These are phyloP conservation scores for Manacus vitellinus DNA, from an alignment of 2,113 vertebrate species.

Conservation along the genomic window DNA sequence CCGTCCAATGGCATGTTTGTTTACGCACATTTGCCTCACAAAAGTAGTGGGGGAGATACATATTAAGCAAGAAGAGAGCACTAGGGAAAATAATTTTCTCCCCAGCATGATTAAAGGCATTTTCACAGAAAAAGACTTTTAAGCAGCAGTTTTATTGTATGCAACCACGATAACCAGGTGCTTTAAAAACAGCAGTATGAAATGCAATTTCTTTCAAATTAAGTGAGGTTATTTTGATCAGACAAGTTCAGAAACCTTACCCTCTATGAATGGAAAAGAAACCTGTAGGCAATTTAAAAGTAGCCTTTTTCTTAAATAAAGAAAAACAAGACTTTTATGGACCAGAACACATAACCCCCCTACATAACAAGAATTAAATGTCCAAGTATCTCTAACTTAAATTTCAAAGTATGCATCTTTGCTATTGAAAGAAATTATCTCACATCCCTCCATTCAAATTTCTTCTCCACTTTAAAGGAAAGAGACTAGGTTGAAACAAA, in stretches of 20 bases:
- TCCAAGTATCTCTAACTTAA: background rate
- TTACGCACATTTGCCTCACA: background rate
- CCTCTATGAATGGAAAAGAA: background rate
- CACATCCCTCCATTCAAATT: background rate
- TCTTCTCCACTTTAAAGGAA: background rate
- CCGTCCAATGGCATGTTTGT: background rate
- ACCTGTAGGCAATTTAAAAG: background rate
- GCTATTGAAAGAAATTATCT: background rate
- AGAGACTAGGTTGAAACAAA: background rate
- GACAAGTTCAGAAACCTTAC: background rate
- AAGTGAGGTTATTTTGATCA: constrained; percentile 19
- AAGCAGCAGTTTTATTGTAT: background rate
- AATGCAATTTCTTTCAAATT: constrained; percentile 28
- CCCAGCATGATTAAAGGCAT: background rate
- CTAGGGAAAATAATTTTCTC: background rate
- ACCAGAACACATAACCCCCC: background rate
- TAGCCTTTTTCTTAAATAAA: background rate
- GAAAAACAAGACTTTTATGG: background rate
- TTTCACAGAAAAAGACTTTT: background rate
- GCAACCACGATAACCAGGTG: background rate
- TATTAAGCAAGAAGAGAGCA: background rate
- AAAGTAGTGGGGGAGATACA: background rate
- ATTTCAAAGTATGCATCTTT: background rate
- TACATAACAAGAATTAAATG: background rate
- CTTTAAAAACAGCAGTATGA: background rate